Conservation (phyloP, 2,113 vertebrate genomes). For the Chionomys nivalis region DNA sequence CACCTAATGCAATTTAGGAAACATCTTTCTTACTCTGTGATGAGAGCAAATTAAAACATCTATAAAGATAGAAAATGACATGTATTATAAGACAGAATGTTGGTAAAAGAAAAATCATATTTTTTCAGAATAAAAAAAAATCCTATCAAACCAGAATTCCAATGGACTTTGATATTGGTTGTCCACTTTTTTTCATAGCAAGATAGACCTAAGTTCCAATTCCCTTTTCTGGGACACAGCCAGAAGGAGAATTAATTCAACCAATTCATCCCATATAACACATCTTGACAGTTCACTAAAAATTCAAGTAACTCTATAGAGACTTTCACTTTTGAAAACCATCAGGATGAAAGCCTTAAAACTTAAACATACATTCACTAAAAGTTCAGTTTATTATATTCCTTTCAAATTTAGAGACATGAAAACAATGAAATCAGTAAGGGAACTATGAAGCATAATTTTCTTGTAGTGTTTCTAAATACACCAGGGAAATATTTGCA, state of each 20-base stretch:
- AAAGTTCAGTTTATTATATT: neutral
- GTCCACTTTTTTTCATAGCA: neutral
- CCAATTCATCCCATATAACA: neutral
- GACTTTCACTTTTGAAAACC: constrained; percentile 37
- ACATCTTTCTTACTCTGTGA: neutral
- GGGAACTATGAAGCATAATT: neutral
- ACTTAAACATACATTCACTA: constrained; percentile 11
- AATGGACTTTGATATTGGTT: neutral
- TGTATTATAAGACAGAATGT: neutral
- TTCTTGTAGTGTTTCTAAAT: neutral
- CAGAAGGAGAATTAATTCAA: neutral
- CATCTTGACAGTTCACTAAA: neutral
- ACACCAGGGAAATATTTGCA: constrained; percentile 58
- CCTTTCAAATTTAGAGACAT: neutral
- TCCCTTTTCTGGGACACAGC: neutral
- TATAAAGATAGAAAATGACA: neutral
- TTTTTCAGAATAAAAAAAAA: neutral
- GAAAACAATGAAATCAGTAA: constrained; percentile 37
- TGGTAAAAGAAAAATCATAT: neutral
- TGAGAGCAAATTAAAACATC: neutral
- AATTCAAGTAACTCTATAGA: neutral
- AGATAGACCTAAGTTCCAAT: neutral
- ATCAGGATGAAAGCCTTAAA: neutral
- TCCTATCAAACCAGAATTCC: neutral
- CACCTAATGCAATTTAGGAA: neutral